Base-by-base conservation (phyloP, 2,888 invertebrate genomes). In the Polymixis lichenea region DNA sequence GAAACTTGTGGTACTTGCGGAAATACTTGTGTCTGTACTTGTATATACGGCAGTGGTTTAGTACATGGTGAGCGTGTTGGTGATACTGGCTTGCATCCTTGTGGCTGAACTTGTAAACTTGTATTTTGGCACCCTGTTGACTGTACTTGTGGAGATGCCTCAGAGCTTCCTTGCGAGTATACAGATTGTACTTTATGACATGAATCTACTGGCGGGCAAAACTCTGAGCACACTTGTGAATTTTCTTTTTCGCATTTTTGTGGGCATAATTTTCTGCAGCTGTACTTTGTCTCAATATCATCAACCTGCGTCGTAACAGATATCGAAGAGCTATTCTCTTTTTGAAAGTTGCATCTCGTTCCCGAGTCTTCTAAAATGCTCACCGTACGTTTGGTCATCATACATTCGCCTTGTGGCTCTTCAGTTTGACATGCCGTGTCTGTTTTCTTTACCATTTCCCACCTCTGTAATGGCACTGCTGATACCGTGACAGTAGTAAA, bases 351-450 rank as follows among this genome's bases (percentile, higher is more conserved):
- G 32, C 72, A 55, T 15, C 8, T 66, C 19, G 55, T 43, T 56
- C 9, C 53, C 2, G 38, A 61, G 7, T 72, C 67, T 53, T 77
- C 58, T 46, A 79, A 78, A 15, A 80, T 69, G 53, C 46, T 76
- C 15, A 76, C 64, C 68, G 62, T 76, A 58, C 49, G 75, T 62
- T 77, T 80, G n/a, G 53, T 49, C 15, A 43, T 22, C 22, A 68
- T 15, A 46, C 25, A 53, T 6, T 85, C 84, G 49, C 17, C 55
- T 38, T 56, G 60, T 19, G n/a, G 13, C 7, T 65, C 71, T n/a
- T 77, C 64, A 28, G 61, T 58, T 71, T 74, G 85, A 25, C 60
- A 68, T 38, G 67, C 43, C 11, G 67, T 71, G 67, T 71, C 71
- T 56, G 56, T 70, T 4, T 25, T 22, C 15, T 56, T 77, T 22